These are phyloP conservation scores for Xiphias gladius DNA, from an alignment of 2,113 vertebrate genomes.

Conservation along the genomic window DNA sequence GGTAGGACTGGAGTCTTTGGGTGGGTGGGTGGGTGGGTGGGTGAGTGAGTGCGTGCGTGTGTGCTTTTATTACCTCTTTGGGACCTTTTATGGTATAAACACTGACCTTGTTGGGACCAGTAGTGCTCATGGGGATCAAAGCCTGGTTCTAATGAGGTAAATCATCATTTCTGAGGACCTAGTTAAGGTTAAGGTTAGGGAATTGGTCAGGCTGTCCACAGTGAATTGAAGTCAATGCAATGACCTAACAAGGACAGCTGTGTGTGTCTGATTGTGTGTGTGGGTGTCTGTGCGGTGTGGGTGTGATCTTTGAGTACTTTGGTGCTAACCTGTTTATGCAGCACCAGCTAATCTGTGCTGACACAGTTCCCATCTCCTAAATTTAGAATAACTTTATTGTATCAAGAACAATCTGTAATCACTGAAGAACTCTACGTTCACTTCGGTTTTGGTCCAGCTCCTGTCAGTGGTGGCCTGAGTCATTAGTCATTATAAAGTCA, in stretches of 20 bases:
- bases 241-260: background rate
- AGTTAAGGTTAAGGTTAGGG: too few species aligned
- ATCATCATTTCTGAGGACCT: too few species aligned
- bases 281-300: too few species aligned
- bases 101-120: too few species aligned
- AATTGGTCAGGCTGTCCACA: too few species aligned
- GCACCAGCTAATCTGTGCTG: constrained; percentile 32
- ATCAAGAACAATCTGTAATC: constrained; percentile 30
- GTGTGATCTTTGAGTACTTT: constrained; percentile 16
- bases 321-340: constrained; percentile 11
- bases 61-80: background rate
- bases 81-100: too few species aligned
- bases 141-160: too few species aligned
- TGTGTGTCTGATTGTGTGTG: background rate
- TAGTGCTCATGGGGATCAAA: too few species aligned
- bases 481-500: constrained; percentile 31
- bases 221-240: too few species aligned
- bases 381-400: constrained; percentile 31
- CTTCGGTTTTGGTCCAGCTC: constrained; percentile 7
- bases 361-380: constrained; percentile 36
- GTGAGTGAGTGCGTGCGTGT: background rate
- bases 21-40: constrained; percentile 29
- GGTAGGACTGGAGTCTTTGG: constrained; percentile 58
- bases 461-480: constrained; percentile 23
- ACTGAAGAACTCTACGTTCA: constrained; percentile 11